Percentiles rank a stretch among this genome's conserved stretches.
Evolutionary conservation across 2,797 vertebrate genomes (phyloP).

Genomic region (Scolopax bukidnonensis): DNA sequence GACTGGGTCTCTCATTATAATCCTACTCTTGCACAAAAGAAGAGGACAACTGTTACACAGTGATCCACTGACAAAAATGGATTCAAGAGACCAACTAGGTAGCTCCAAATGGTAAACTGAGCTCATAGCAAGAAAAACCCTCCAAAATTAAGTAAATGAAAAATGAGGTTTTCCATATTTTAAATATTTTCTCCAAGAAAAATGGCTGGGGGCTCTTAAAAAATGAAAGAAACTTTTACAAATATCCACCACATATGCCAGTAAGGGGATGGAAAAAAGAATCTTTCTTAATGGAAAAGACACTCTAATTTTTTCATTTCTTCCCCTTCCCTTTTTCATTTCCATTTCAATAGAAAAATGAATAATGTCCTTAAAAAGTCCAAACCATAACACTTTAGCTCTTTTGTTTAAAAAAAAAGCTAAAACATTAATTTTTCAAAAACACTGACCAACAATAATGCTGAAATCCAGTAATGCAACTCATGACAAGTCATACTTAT

Average conservation of each 20-base stretch:
- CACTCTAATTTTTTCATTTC: background rate
- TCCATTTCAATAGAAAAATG: constrained; percentile 25
- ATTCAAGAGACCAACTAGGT: background rate
- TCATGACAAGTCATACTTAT: background rate
- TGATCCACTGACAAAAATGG: background rate
- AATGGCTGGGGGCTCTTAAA: background rate
- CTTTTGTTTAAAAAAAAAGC: background rate
- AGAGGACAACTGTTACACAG: background rate
- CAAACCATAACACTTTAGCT: background rate
- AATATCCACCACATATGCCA: constrained; percentile 8
- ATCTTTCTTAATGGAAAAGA: constrained; percentile 21
- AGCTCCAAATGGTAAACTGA: background rate
- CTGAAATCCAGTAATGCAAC: background rate
- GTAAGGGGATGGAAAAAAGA: background rate
- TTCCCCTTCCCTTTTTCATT: constrained; percentile 1
- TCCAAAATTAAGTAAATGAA: background rate
- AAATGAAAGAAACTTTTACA: constrained; percentile 8
- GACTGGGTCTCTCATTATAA: background rate
- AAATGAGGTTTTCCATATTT: background rate
- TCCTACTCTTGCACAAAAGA: background rate
- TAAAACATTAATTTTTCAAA: background rate
- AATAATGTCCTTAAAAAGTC: background rate
- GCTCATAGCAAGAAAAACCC: background rate
- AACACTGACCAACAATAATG: background rate
- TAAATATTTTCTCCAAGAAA: background rate